phyloP scores from a whole-genome alignment of 2,888 invertebrate species.

The Pinctada fucata region DNA sequence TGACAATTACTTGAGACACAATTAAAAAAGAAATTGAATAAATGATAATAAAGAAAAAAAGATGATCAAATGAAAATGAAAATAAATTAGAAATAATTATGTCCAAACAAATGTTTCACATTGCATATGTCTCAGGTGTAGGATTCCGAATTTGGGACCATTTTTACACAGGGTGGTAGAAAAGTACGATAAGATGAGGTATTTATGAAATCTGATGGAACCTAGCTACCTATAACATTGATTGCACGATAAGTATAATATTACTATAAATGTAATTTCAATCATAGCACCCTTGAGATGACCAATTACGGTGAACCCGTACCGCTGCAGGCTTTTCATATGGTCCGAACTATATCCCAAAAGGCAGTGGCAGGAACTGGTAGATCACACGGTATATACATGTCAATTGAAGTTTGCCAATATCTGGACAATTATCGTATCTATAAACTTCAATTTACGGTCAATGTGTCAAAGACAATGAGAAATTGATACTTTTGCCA shows the following conservation, averaged over 20 bases:
- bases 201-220: no score
- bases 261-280: neutral
- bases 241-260: no score
- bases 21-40: neutral
- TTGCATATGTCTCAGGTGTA: no score
- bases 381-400: neutral
- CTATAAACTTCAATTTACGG: neutral
- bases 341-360: neutral
- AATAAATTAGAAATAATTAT: no score
- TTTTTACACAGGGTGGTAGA: no score
- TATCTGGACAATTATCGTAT: neutral
- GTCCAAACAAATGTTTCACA: no score
- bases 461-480: neutral
- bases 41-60: neutral
- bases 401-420: neutral
- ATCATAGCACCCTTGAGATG: neutral
- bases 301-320: neutral
- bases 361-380: neutral
- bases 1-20: neutral
- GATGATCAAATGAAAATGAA: no score
- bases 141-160: no score
- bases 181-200: no score
- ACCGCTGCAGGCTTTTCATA: neutral
- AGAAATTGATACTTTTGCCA: neutral
- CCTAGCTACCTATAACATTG: neutral